Evolutionary conservation across 2,113 vertebrate genomes (phyloP), one percentile per base, ranked within the genome.

Genomic region (Sylvia atricapilla): DNA sequence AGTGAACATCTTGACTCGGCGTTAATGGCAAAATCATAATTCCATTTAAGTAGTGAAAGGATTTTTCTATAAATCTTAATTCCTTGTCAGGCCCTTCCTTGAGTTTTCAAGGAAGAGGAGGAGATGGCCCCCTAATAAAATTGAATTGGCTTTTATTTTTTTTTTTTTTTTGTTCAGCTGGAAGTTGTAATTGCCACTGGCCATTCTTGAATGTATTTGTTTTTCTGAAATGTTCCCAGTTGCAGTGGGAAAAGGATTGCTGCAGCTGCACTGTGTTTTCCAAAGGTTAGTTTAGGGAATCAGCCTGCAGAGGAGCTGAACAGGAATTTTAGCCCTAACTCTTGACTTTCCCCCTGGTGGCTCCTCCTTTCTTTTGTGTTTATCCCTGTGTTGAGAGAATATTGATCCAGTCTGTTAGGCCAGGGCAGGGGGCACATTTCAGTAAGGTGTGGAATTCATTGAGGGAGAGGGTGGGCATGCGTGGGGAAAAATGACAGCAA

Each of bases 41-140:
- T 93, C 84, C 55, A 41, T 87, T 89, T 80, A 84, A 86, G 53
- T 74, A 70, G 46, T 85, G 66, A 76, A 90, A 83, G 59, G 44
- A 53, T 78, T 96, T 95, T 89, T 91, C 84, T 91, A 49, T 75
- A 60, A 82, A 89, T 95, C 58, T 94, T 93, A 81, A 94, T 95
- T 87, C 47, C 20, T 85, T 91, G 53, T 76, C 55, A 93, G 74
- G 30, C 50, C 18, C 59, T 94, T 90, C 15, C 59, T 90, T 90
- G 70, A 66, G 46, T 80, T 82, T 94, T 83, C 46, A 93, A 85
- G 75, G 50, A 91, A 84, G 41, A 69, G 86, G 47, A 67, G 50
- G 91, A 85, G 80, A 86, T 81, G 27, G 39, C 31, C 27, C 35
- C 37, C 46, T 84, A 91, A 87, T 84, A 69, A 94, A 95, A 94